Evolutionary conservation across 92 coral and sea anemone genomes (phyloP).

Genomic region (Montipora capitata): DNA sequence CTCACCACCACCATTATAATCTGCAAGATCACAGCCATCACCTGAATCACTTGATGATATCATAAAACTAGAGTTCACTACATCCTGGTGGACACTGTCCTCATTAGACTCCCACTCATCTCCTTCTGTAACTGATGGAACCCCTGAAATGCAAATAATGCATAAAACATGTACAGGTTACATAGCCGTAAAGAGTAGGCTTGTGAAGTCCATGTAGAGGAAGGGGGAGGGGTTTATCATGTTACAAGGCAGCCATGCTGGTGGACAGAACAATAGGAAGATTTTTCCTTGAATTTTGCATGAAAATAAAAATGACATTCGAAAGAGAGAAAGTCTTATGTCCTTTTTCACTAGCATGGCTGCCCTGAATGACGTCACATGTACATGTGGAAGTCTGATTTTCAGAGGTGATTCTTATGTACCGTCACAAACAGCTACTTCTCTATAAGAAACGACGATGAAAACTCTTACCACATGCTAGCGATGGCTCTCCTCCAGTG

Average conservation of each 20-base stretch:
- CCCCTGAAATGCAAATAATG: constrained; percentile 2
- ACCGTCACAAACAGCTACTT: background rate
- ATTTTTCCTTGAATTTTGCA: no score
- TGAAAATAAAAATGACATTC: no score
- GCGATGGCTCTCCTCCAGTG: constrained; percentile 7
- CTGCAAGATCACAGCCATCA: background rate
- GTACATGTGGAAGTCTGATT: background rate
- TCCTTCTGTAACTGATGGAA: background rate
- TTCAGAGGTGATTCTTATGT: no score
- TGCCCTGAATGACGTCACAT: background rate
- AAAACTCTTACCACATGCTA: constrained; percentile 12
- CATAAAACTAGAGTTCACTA: background rate
- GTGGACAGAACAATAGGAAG: background rate
- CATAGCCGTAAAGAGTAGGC: background rate
- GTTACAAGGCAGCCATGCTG: background rate
- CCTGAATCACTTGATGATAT: constrained; percentile 10
- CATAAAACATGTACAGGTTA: background rate
- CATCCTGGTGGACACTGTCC: background rate
- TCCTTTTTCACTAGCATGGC: background rate
- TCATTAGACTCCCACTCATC: background rate
- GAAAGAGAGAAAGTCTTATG: background rate
- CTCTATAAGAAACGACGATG: background rate
- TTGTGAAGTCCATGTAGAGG: background rate
- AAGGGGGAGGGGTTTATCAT: background rate
- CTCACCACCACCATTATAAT: background rate